Conservation (phyloP, 2,797 vertebrate species). For the Picus viridis region DNA sequence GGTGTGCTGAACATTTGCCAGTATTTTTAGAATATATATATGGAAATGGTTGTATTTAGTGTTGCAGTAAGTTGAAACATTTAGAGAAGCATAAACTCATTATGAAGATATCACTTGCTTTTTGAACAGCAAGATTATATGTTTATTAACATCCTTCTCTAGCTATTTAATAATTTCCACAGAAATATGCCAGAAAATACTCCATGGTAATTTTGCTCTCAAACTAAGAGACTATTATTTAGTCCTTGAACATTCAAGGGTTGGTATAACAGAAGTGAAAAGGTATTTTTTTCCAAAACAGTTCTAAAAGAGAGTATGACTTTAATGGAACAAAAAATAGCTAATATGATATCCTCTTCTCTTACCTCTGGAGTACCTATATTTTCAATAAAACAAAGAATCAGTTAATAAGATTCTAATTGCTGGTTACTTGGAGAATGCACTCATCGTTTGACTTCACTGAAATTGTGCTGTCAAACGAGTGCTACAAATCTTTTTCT, state of each 20-base stretch:
- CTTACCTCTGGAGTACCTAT: not conserved
- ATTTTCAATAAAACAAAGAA: not conserved
- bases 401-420: not conserved
- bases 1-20: not conserved
- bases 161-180: constrained; percentile 10
- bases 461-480: not conserved
- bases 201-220: constrained; percentile 22
- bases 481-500: not conserved
- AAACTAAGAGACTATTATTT: constrained; percentile 31
- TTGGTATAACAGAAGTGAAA: not conserved
- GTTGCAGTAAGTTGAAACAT: not conserved
- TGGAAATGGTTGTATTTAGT: constrained; percentile 17
- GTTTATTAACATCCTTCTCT: not conserved
- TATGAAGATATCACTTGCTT: constrained; percentile 6
- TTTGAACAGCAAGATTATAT: not conserved
- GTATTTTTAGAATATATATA: not conserved
- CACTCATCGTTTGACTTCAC: not conserved
- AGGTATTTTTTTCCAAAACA: not conserved
- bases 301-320: not conserved
- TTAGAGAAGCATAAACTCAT: constrained; percentile 20
- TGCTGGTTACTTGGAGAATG: not conserved
- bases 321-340: not conserved
- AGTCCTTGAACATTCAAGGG: constrained; percentile 1
- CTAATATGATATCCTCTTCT: not conserved
- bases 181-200: constrained; percentile 10